Evolutionary conservation across 2,113 vertebrate genomes (phyloP).

Genomic region (Collichthys lucidus): DNA sequence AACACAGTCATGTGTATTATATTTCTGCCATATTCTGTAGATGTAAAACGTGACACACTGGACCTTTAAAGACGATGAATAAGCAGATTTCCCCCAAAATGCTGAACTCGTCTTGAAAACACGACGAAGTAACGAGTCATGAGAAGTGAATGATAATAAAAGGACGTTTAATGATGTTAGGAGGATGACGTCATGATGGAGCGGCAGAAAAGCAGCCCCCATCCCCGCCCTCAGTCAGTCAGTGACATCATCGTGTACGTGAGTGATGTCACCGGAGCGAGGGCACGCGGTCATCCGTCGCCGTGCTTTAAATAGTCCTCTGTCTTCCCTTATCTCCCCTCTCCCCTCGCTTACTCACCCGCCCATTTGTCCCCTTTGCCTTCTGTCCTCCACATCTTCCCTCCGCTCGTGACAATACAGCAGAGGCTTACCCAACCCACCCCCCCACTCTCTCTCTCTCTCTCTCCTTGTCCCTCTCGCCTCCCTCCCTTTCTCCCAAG

Average conservation of each 20-base stretch:
- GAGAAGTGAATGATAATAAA: conserved; percentile 5
- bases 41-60: too few relatives aligned
- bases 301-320: conserved; percentile 65
- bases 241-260: conserved; percentile 57
- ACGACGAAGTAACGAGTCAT: neutral
- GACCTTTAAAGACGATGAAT: too few relatives aligned
- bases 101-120: neutral
- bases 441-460: neutral
- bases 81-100: neutral
- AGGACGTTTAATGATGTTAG: conserved; percentile 8
- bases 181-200: conserved; percentile 15
- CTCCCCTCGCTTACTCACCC: conserved; percentile 36
- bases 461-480: neutral
- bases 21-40: too few relatives aligned
- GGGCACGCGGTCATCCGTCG: conserved; percentile 50
- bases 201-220: conserved; percentile 10
- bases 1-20: too few relatives aligned
- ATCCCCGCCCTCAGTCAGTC: neutral
- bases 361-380: conserved; percentile 50
- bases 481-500: conserved; percentile 22
- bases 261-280: conserved; percentile 68
- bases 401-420: conserved; percentile 54
- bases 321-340: conserved; percentile 35
- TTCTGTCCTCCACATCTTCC: conserved; percentile 43
- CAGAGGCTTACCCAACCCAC: conserved; percentile 53